Base-by-base conservation (phyloP, 2,888 invertebrate genomes). In the Teleogryllus oceanicus region DNA sequence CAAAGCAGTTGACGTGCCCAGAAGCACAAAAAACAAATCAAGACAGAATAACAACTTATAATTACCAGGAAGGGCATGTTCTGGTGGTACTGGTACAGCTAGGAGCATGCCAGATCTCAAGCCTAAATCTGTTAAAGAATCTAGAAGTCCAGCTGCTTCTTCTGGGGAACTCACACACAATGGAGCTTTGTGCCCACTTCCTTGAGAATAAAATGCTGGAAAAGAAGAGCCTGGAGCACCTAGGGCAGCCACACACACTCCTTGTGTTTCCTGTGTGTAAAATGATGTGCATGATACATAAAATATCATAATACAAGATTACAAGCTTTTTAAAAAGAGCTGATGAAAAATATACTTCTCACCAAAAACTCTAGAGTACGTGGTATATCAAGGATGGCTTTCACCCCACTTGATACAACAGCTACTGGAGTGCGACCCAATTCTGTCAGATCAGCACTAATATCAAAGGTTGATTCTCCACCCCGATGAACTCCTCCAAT, bases 321-420 rank as follows among this genome's bases (percentile, higher is more conserved):
- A 74, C 2, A 74, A 20, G 21, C 10, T 12, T 11, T 21, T 20
- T 74, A 74, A 1, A 74, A 21, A 11, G 21, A 20, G 37, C 4
- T 37, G 37, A 37, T 8, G 8, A 37, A 37, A 37, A 37, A 37
- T 37, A 5, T 37, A 37, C 4, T 81, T 85, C 88, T 87, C 88
- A 96, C 96, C 89, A 99, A 89, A 86, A 93, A 98, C 87, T 99
- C 99, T 77, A 99, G 89, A 0, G 99, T 99, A 85, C 93, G 93
- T 5, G 93, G 94, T 84, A 99, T 96, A 87, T 99, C 99, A 81
- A 99, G 90, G 84, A 99, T 98, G 24, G 98, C 98, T 88, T 99
- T 99, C 80, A 98, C 93, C 1, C 99, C 99, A 85, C 98, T 96
- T 84, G 96, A 98, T 2, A 99, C 93, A 11, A 99, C 97, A 77